phyloP scores from a whole-genome alignment of 2,888 invertebrate genomes.

The Cephus pygmeus region DNA sequence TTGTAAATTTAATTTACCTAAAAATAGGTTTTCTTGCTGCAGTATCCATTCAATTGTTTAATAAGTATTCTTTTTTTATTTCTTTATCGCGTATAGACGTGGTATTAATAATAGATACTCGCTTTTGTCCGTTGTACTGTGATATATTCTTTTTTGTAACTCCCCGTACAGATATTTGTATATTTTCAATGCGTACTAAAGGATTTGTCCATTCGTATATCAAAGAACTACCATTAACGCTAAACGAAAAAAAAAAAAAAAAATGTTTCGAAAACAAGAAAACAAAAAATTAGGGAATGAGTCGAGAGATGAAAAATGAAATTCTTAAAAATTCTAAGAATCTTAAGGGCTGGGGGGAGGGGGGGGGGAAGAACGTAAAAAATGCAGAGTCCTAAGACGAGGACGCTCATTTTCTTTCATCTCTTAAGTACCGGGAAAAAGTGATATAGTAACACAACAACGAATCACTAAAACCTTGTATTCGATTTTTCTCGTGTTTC shows the following conservation, averaged over 20 bases:
- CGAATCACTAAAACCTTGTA: constrained; percentile 36
- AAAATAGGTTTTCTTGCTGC: constrained; percentile 58
- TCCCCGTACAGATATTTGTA: constrained; percentile 11
- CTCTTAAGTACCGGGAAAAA: constrained; percentile 59
- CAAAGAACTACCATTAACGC: background rate
- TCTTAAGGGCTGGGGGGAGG: background rate
- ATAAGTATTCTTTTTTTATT: constrained; percentile 9
- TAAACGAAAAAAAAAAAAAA: background rate
- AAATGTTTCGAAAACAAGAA: background rate
- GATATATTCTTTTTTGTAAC: constrained; percentile 34
- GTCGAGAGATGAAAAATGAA: background rate
- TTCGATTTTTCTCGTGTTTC: constrained; percentile 42
- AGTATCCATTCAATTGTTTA: constrained; percentile 46
- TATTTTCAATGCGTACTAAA: constrained; percentile 18
- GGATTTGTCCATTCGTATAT: constrained; percentile 40
- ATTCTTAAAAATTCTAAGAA: background rate
- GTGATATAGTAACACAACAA: constrained; percentile 41
- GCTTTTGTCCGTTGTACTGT: constrained; percentile 62
- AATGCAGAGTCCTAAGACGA: background rate
- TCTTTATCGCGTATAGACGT: constrained; percentile 53
- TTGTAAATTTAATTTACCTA: constrained; percentile 62
- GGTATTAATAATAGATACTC: constrained; percentile 58
- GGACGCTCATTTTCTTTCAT: constrained; percentile 12
- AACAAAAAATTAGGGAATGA: background rate
- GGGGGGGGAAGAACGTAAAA: background rate